phyloP scores from a whole-genome alignment of 2,797 vertebrate genomes.

The Bucorvus abyssinicus region DNA sequence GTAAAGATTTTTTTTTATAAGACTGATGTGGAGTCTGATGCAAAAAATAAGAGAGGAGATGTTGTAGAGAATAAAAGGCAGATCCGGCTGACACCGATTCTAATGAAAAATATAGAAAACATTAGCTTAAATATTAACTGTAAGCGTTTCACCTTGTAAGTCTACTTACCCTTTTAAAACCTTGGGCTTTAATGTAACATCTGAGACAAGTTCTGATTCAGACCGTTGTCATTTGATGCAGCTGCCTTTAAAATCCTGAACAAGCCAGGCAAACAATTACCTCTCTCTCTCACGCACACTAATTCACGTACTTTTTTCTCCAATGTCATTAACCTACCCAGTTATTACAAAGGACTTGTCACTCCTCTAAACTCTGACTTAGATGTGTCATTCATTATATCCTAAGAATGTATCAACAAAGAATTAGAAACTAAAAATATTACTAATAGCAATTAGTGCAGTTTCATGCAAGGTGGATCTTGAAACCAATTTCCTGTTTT shows the following conservation, averaged over 20 bases:
- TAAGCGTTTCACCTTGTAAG: neutral
- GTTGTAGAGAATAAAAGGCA: neutral
- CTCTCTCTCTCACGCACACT: neutral
- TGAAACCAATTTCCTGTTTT: neutral
- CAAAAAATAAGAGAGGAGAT: neutral
- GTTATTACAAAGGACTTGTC: neutral
- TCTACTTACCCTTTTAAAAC: neutral
- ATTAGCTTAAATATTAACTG: neutral
- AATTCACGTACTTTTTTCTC: neutral
- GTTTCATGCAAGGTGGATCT: neutral
- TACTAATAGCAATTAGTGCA: neutral
- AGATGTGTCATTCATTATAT: neutral
- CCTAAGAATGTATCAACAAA: neutral
- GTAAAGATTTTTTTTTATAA: neutral
- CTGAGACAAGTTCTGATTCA: neutral
- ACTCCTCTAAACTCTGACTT: neutral
- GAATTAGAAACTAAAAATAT: neutral
- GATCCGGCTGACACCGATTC: fast-evolving
- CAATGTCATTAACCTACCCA: neutral
- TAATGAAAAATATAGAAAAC: neutral
- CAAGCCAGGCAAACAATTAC: neutral
- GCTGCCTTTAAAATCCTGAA: neutral
- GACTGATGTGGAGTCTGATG: fast-evolving
- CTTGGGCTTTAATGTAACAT: neutral
- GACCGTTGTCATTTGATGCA: neutral